Base-by-base conservation (phyloP, 2,888 invertebrate genomes). In the Clanis bilineata region DNA sequence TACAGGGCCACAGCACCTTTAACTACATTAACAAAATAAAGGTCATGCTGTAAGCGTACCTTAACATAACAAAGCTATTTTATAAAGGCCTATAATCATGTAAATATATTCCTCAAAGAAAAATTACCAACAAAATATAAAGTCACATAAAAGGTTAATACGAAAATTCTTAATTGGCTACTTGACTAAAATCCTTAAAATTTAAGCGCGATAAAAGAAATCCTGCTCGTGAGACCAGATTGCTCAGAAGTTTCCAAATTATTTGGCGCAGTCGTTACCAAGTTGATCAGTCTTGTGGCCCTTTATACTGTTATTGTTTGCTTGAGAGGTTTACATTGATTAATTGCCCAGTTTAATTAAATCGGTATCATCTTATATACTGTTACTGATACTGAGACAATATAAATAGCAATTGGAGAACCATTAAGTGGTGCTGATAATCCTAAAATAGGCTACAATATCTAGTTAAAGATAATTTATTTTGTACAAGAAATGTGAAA, bases 281-380 rank as follows among this genome's bases (percentile, higher is more conserved):
- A 59, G 56, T 59, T 59, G 56, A 56, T 56, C 56, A 57, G 23
- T 18, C 36, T 22, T 21, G 45, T 15, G 45, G 23, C 10, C 43
- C 18, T 7, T 18, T 38, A 38, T 45, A 38, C 39, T 60, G 56
- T 60, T 60, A 56, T 56, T 59, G 57, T 63, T 62, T 61, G 59
- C 62, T 47, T 60, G 28, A 22, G 22, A 60, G 62, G 59, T 66
- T 62, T 57, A 58, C 61, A 57, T 61, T 64, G 62, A 66, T 64
- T 64, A 64, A 66, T 66, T 62, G 66, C 45, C 55, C n/a, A 22
- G 58, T 64, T 64, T 64, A 64, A 66, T 66, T 66, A 66, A 62
- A 66, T 47, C 39, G 9, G 55, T 62, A 62, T 61, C 57, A 59
- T 0, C 9, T 23, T 28, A 25, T 39, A 38, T 39, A 44, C 9